Evolutionary conservation across 1,140 invertebrate genomes (phyloP).

Genomic region (Bombus superbus): DNA sequence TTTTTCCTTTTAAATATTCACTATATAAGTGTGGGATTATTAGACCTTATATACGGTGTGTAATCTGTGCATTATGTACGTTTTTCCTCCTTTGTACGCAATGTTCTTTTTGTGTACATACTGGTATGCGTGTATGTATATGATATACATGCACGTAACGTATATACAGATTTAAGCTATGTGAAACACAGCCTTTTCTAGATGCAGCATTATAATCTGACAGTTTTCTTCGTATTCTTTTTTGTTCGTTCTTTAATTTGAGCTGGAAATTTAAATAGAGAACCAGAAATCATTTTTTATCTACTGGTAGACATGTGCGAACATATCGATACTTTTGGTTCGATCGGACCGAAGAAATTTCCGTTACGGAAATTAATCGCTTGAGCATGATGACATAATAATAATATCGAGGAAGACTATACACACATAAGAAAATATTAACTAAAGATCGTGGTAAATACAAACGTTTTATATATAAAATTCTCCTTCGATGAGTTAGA

Average conservation of each 20-base stretch:
- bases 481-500: neutral
- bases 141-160: constrained; percentile 10
- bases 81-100: constrained; percentile 18
- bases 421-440: neutral
- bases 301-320: constrained; percentile 3
- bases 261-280: neutral
- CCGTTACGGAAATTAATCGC: neutral
- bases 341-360: neutral
- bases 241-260: neutral
- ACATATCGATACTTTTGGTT: neutral
- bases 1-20: constrained; percentile 45
- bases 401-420: constrained; percentile 22
- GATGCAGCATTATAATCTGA: constrained; percentile 15
- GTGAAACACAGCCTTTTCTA: constrained; percentile 41
- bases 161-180: constrained; percentile 37
- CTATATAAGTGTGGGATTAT: constrained; percentile 45
- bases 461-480: neutral
- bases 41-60: constrained; percentile 45
- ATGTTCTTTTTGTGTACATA: neutral
- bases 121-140: neutral
- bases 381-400: neutral
- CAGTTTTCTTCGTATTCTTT: constrained; percentile 25
- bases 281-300: constrained; percentile 1
- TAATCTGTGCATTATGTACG: constrained; percentile 36
- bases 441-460: neutral